Conservation (phyloP, 2,113 vertebrate genomes). For the Tinamus guttatus region DNA sequence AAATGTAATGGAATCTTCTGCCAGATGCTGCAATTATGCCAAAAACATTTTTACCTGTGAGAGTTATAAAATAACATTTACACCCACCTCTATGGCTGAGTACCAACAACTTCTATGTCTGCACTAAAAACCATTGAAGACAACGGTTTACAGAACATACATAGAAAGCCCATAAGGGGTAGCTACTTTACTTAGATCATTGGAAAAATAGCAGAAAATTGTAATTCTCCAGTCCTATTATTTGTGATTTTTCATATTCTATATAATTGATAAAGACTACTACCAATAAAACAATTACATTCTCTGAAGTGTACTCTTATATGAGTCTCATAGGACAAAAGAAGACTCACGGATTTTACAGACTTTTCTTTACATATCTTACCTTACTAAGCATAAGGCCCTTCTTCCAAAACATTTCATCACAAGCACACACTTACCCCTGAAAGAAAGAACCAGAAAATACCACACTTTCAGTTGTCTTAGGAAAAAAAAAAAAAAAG, state of each 20-base stretch:
- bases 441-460: not conserved
- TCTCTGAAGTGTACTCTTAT: not conserved
- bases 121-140: not conserved
- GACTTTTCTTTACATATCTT: not conserved
- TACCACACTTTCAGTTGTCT: not conserved
- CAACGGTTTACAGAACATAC: not conserved
- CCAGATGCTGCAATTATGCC: not conserved
- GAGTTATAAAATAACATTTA: not conserved
- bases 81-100: not conserved
- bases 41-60: not conserved
- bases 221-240: not conserved
- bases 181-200: not conserved
- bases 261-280: not conserved
- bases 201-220: not conserved
- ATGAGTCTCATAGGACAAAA: not conserved
- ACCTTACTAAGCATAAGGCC: not conserved
- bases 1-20: not conserved
- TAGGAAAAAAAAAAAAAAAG: not conserved
- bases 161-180: not conserved
- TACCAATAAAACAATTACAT: not conserved
- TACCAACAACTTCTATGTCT: not conserved
- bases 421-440: not conserved
- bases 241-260: not conserved
- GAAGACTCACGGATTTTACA: not conserved
- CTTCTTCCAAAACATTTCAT: not conserved